phyloP scores from a whole-genome alignment of 2,113 vertebrate genomes.

The Protobothrops flavoviridis region DNA sequence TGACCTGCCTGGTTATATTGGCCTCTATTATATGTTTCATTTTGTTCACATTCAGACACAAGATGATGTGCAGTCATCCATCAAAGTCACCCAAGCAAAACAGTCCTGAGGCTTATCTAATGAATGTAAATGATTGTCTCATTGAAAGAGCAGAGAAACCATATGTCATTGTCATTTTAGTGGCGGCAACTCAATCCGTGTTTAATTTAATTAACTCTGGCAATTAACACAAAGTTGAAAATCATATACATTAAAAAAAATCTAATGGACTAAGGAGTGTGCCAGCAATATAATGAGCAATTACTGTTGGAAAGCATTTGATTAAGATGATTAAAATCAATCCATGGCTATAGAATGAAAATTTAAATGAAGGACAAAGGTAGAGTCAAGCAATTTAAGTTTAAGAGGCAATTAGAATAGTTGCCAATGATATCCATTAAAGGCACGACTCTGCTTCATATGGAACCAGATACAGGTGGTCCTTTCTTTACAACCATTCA shows the following conservation, averaged over 20 bases:
- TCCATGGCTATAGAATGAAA: slow-evolving; percentile 26
- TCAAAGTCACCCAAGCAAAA: not conserved
- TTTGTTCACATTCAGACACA: slow-evolving; percentile 32
- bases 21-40: not conserved
- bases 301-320: slow-evolving; percentile 22
- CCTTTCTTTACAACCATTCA: not conserved
- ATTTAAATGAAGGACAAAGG: slow-evolving; percentile 33
- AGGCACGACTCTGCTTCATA: not conserved
- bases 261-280: slow-evolving; percentile 24
- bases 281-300: slow-evolving; percentile 28
- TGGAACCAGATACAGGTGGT: not conserved
- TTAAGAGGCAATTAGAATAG: not conserved
- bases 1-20: not conserved
- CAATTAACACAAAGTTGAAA: slow-evolving; percentile 51
- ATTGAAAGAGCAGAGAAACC: slow-evolving; percentile 41
- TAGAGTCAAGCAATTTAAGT: slow-evolving; percentile 26
- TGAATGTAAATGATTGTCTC: slow-evolving; percentile 42
- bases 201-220: slow-evolving; percentile 58
- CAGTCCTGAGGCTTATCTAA: slow-evolving; percentile 46
- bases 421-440: not conserved
- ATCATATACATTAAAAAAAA: slow-evolving; percentile 46
- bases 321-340: slow-evolving; percentile 52
- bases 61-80: not conserved
- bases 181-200: slow-evolving; percentile 47
- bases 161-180: slow-evolving; percentile 36